phyloP scores from a whole-genome alignment of 2,113 vertebrate genomes.

The Tragelaphus imberbis region DNA sequence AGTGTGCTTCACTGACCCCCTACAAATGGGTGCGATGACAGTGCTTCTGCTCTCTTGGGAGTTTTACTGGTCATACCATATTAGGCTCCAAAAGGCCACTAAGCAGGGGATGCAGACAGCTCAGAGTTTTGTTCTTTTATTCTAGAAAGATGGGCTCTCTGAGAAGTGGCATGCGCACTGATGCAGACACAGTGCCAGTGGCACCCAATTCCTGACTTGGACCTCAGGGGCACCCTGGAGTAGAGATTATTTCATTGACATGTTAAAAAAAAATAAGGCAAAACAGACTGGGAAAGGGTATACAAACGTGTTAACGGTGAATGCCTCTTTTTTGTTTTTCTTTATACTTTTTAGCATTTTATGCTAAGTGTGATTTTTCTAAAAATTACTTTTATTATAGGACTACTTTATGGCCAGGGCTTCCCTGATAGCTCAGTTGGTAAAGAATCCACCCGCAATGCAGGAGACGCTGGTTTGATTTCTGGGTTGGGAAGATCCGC shows the following conservation, averaged over 20 bases:
- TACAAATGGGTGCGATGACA: accelerated
- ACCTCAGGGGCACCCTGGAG: not conserved
- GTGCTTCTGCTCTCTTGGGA: not conserved
- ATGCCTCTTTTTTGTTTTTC: not conserved
- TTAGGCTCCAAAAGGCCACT: not conserved
- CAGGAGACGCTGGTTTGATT: not conserved
- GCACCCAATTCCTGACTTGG: not conserved
- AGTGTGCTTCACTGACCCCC: no score
- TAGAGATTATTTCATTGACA: not conserved
- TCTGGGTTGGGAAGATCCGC: not conserved
- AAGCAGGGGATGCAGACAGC: not conserved
- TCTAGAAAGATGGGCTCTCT: not conserved
- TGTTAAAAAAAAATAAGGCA: not conserved
- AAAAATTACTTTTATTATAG: not conserved
- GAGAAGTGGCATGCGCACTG: not conserved
- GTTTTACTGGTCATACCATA: not conserved
- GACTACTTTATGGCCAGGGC: not conserved
- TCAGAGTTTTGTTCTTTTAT: not conserved
- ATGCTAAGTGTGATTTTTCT: not conserved
- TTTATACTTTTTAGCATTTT: not conserved
- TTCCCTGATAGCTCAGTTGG: not conserved
- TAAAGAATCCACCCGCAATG: not conserved
- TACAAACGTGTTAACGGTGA: not conserved
- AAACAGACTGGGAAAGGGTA: not conserved
- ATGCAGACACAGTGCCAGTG: not conserved